Evolutionary conservation across 2,113 vertebrate genomes (phyloP), one percentile per base, ranked within the genome.

Genomic region (Canis aureus): DNA sequence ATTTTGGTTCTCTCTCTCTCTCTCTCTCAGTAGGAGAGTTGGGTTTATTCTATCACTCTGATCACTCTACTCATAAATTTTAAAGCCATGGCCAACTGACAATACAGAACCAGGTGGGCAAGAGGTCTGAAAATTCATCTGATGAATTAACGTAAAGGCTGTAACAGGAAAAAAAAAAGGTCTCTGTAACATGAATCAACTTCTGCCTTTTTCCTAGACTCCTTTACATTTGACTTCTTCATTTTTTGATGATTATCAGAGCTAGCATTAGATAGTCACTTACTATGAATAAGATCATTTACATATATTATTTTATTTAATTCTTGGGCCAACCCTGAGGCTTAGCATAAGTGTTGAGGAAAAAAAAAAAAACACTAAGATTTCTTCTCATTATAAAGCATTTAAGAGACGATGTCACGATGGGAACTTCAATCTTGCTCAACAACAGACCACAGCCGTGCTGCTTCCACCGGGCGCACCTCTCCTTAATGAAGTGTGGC

Each of bases 261-360:
- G 74, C 57, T 92, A 80, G 80, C 79, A 94, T 35, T 86, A 19
- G 53, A 78, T 76, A 35, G 71, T 57, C 43, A 59, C 15, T 91
- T 97, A 89, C 43, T 94, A 66, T 64, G 32, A 96, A 78, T 25
- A 79, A 89, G 69, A 76, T 32, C 90, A 78, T 81, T 91, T 79
- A 60, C 8, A 59, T 27, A 20, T 53, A 76, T 81, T 57, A 80
- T 85, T 88, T 87, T n/a, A 69, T 43, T 57, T 55, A 93, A 93
- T 93, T 53, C 43, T 95, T 71, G 67, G 3, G 80, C 13, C 38
- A 92, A 80, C 23, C 2, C 9, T 60, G 11, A 89, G 1, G 1
- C 27, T 93, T 88, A 71, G 16, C 27, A 83, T 80, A 53, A 16
- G 17, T 83, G 11, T 71, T 90, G 32, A 59, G 64, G 53, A 32